Evolutionary conservation across 2,113 vertebrate genomes (phyloP), one percentile per base, ranked within the genome.

Genomic region (Leptobrachium ailaonicum): DNA sequence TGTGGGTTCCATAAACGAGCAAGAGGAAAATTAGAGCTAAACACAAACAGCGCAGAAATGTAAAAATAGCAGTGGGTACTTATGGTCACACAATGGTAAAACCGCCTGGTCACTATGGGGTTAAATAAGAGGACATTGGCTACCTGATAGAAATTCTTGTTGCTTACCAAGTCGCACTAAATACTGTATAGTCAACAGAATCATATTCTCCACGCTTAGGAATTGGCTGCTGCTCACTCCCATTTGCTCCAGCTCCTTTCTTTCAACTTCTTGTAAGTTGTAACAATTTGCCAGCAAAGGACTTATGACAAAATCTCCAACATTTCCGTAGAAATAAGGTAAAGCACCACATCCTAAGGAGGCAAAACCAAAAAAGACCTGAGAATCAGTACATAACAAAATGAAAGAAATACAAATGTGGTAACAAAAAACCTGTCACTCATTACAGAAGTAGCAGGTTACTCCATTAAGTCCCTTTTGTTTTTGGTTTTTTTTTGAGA

Each of bases 281-380:
- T 96, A 99, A 92, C 97, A 98, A 85, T 95, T 98, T 87, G 96
- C 95, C 91, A 99, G 93, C 86, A 99, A 93, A 75, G 96, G 97
- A 89, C 98, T 99, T 87, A 99, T 95, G 76, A 98, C 95, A 83
- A 99, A 95, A 82, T 99, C 97, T 41, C 97, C 95, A 6, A 99
- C 96, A 80, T 99, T 99, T 79, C 98, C 97, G 86, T 98, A 99
- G 91, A 99, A 99, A 88, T 99, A 99, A 50, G 98, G 98, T 92
- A 99, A 96, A 93, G 95, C 94, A 88, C 98, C 97, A 86, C 96
- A 96, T 82, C 98, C 98, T 99, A 89, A 4, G 78, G 85, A 80
- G 80, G 85, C 71, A 76, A 82, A 74, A 76, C 2, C 14, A 82
- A 73, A n/a, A 20, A 5, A 20, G 42, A 32, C 40, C 4, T 50